Base-by-base conservation (phyloP, 1,140 invertebrate genomes). In the Daktulosphaira vitifoliae region DNA sequence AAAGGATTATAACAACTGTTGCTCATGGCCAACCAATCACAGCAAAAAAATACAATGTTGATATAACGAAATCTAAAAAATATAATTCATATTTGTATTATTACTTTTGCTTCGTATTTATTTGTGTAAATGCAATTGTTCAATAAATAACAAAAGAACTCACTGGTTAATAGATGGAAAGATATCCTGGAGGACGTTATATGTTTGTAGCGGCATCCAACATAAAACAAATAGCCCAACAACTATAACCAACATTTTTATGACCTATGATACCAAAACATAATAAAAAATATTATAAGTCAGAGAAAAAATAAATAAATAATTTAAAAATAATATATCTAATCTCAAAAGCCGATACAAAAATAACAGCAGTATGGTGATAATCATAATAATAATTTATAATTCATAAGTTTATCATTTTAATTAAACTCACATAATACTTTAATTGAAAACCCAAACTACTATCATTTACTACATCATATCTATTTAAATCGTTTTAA, bases 221-320 rank as follows among this genome's bases (percentile, higher is more conserved):
- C 87, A 90, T 3, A 90, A 71, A 0, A 84, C 85, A 70, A 90
- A 91, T 4, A 90, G 76, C 8, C 84, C 79, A 15, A 90, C 88
- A 1, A 91, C 87, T 37, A 89, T 82, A 11, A 88, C 83, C 62
- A 90, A 74, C 87, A 90, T 90, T 78, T 89, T 89, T 69, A 91
- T 90, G 13, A 89, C 87, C 87, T 90, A 77, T 5, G 5, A 33
- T 11, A 33, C 29, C n/a, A 33, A 33, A 6, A 33, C 29, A 33
- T n/a, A n/a, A n/a, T n/a, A n/a, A n/a, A n/a, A n/a, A n/a, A n/a
- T n/a, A n/a, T n/a, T n/a, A n/a, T n/a, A n/a, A n/a, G n/a, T n/a
- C n/a, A n/a, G n/a, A n/a, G n/a, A n/a, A n/a, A n/a, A n/a, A n/a
- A n/a, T n/a, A n/a, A n/a, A n/a, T n/a, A n/a, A n/a, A n/a, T n/a